phyloP scores from a whole-genome alignment of 1,140 invertebrate species.

The Macrobrachium rosenbergii region DNA sequence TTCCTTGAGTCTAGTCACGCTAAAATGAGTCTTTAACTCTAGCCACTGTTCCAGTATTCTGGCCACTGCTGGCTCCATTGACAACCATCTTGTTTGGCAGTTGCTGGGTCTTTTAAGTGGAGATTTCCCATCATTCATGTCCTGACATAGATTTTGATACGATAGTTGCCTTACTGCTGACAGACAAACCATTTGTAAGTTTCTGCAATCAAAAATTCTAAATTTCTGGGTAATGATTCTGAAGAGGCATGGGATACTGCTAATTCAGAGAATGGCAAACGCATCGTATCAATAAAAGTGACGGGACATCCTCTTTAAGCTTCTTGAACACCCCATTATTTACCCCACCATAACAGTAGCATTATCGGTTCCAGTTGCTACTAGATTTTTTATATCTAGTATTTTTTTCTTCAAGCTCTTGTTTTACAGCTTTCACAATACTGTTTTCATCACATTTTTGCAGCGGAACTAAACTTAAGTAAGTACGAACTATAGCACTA shows the following conservation, averaged over 20 bases:
- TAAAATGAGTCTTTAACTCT: constrained; percentile 69
- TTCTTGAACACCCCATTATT: constrained; percentile 5
- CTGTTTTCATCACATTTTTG: too few relatives aligned
- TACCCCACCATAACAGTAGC: constrained; percentile 21
- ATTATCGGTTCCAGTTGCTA: constrained; percentile 27
- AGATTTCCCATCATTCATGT: constrained; percentile 11
- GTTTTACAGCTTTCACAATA: too few relatives aligned
- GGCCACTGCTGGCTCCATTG: constrained; percentile 68
- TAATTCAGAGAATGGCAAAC: constrained; percentile 29
- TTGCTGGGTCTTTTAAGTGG: constrained; percentile 69
- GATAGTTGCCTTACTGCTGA: not conserved
- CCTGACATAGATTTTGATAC: constrained; percentile 1
- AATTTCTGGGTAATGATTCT: not conserved
- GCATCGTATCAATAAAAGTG: constrained; percentile 7
- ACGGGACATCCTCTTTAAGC: constrained; percentile 24
- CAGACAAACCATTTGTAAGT: constrained; percentile 31
- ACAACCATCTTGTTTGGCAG: constrained; percentile 69
- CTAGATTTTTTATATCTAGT: constrained; percentile 1
- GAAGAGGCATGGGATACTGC: constrained; percentile 22
- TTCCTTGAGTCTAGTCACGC: constrained; percentile 60
- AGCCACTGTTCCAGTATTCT: constrained; percentile 69
- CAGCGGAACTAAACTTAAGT: too few relatives aligned
- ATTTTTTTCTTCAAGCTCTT: not conserved
- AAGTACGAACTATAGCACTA: too few relatives aligned
- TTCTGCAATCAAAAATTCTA: constrained; percentile 36